Evolutionary conservation across 1,140 invertebrate species (phyloP).

Genomic region (Pygmarrhopalites habei): DNA sequence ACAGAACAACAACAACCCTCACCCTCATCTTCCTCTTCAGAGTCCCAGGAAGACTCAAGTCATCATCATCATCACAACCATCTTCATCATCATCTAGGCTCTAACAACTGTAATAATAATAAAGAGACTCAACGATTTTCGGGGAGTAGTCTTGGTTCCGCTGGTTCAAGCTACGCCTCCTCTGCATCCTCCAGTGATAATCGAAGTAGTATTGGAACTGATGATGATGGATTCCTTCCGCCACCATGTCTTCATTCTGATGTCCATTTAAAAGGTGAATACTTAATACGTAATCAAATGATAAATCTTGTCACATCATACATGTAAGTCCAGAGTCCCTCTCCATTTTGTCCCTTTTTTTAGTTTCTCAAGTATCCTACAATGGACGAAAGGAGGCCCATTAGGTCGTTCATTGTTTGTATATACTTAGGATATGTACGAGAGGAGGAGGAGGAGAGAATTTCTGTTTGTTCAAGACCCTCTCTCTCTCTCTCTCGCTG

Average conservation of each 20-base stretch:
- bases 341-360: background rate
- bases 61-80: background rate
- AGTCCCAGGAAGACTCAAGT: background rate
- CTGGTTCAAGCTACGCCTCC: slow-evolving; percentile 26
- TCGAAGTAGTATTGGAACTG: slow-evolving; percentile 32
- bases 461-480: no score
- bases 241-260: slow-evolving; percentile 13
- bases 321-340: background rate
- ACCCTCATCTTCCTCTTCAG: background rate
- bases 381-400: no score
- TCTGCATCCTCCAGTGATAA: slow-evolving; percentile 28
- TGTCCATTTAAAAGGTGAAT: slow-evolving; percentile 29
- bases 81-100: background rate
- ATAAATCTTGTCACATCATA: no score
- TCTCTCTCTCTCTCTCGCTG: no score
- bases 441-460: no score
- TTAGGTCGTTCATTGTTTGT: no score
- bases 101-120: background rate
- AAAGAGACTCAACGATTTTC: slow-evolving; percentile 30
- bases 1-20: slow-evolving; percentile 8
- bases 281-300: background rate
- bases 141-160: slow-evolving; percentile 29
- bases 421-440: no score
- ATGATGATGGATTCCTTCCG: slow-evolving; percentile 30
- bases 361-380: no score